phyloP scores from a whole-genome alignment of 1,140 invertebrate species.

The Solenopsis fugax region DNA sequence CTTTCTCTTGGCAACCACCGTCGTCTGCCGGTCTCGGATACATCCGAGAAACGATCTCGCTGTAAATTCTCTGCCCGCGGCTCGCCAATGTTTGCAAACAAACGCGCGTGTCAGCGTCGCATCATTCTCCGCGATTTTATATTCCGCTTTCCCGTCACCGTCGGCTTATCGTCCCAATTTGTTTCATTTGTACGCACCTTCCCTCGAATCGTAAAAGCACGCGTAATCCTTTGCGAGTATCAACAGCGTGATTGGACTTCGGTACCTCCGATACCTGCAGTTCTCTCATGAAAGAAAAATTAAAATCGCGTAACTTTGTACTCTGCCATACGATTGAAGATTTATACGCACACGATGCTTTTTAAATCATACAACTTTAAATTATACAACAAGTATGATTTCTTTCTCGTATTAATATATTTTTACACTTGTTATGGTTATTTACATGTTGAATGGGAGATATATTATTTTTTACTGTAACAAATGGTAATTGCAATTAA shows the following conservation, averaged over 20 bases:
- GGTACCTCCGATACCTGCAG: background rate
- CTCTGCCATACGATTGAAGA: background rate
- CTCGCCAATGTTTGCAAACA: constrained; percentile 67
- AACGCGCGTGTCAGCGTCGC: constrained; percentile 19
- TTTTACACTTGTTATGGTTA: background rate
- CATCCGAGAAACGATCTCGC: constrained; percentile 42
- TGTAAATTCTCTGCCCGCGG: constrained; percentile 52
- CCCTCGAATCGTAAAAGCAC: constrained; percentile 5
- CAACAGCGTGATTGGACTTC: constrained; percentile 7
- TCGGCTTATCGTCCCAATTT: background rate
- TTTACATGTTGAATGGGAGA: background rate
- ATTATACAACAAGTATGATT: background rate
- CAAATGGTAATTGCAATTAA: constrained; percentile 39
- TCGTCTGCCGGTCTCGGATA: constrained; percentile 42
- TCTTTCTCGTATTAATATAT: background rate
- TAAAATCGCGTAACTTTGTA: background rate
- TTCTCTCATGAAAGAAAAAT: background rate
- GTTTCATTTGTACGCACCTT: background rate
- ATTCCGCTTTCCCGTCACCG: background rate
- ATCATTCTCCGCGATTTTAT: background rate
- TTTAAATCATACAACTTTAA: no score
- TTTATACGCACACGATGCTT: background rate
- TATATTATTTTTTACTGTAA: constrained; percentile 15
- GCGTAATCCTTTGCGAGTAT: background rate
- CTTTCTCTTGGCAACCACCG: constrained; percentile 54